Percentiles rank a stretch among this genome's conserved stretches.
These are phyloP conservation scores for Sminthurinus aureus DNA, from an alignment of 2,888 invertebrate species.

Conservation along the genomic window DNA sequence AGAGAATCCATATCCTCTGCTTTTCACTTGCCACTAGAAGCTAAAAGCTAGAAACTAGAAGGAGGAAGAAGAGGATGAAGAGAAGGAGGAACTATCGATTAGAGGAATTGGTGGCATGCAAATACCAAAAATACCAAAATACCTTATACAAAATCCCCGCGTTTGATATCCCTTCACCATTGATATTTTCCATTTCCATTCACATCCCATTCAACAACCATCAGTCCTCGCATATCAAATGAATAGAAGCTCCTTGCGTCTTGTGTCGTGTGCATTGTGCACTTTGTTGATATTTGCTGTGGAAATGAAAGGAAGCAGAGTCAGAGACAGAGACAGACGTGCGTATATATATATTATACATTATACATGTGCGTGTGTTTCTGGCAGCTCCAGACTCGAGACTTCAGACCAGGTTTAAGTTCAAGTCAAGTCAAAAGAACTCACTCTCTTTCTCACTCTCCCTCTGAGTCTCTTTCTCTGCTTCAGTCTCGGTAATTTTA, in stretches of 20 bases:
- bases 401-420: neutral
- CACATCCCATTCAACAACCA: neutral
- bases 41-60: no score
- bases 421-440: no score
- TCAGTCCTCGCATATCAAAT: neutral
- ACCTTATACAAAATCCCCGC: neutral
- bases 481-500: no score
- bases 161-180: neutral
- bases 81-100: neutral
- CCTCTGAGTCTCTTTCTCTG: no score
- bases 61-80: no score
- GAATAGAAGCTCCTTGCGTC: conserved; percentile 11
- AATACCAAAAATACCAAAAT: neutral
- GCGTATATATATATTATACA: neutral
- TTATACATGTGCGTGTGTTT: conserved; percentile 4
- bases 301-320: conserved; percentile 4
- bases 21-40: no score
- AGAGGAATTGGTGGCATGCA: conserved; percentile 12
- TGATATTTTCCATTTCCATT: neutral
- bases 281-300: neutral
- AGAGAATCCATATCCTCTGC: no score
- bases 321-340: neutral
- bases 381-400: neutral
- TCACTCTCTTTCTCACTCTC: no score
- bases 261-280: no score